Conservation (phyloP, 2,888 invertebrate species). For the Gandaritis pyraliata region DNA sequence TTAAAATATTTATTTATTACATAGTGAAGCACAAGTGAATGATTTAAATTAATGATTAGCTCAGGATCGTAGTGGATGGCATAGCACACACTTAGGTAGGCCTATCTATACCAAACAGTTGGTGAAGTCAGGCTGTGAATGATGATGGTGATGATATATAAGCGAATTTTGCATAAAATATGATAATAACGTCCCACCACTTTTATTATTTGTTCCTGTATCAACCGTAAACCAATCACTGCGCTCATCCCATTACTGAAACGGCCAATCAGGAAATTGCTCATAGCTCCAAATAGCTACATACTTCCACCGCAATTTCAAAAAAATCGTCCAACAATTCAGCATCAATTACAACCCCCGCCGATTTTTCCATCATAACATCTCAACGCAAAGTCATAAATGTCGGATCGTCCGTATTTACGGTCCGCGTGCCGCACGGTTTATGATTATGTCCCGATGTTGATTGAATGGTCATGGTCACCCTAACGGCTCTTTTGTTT, state of each 20-base stretch:
- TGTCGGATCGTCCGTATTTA: constrained; percentile 56
- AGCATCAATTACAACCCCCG: constrained; percentile 70
- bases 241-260: constrained; percentile 4
- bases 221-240: not conserved
- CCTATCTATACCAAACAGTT: too few relatives aligned
- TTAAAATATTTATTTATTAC: too few relatives aligned
- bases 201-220: too few relatives aligned
- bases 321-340: constrained; percentile 53
- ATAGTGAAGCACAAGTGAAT: too few relatives aligned
- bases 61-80: too few relatives aligned
- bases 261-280: constrained; percentile 20
- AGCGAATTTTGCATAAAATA: too few relatives aligned
- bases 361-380: constrained; percentile 75
- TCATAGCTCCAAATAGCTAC: constrained; percentile 16
- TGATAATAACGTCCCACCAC: too few relatives aligned
- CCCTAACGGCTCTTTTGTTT: constrained; percentile 55
- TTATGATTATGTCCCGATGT: constrained; percentile 81
- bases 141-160: too few relatives aligned
- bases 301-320: constrained; percentile 34
- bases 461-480: constrained; percentile 80
- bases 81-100: too few relatives aligned
- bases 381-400: constrained; percentile 49
- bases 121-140: too few relatives aligned
- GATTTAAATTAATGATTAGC: too few relatives aligned
- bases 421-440: constrained; percentile 67